Conservation (phyloP, 2,888 invertebrate genomes). For the Pedicia rivosa region DNA sequence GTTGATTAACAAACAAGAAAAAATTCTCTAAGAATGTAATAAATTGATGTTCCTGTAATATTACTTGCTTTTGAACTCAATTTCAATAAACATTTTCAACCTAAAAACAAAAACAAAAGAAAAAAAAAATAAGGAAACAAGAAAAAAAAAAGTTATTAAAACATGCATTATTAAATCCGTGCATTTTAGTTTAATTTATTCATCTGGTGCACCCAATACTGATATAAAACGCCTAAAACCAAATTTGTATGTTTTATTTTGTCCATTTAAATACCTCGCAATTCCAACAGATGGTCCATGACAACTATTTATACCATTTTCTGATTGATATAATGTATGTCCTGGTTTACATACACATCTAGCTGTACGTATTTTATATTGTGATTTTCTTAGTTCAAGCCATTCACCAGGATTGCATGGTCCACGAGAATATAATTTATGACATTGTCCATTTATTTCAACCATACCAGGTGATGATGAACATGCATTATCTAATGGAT, state of each 20-base stretch:
- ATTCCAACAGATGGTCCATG: conserved; percentile 44
- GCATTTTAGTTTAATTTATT: too few relatives aligned
- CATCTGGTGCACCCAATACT: too few relatives aligned
- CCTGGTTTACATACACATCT: conserved; percentile 58
- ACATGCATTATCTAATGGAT: conserved; percentile 31
- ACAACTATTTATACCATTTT: conserved; percentile 33
- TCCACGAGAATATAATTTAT: conserved; percentile 59
- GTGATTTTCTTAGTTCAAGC: conserved; percentile 39
- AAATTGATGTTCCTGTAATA: too few relatives aligned
- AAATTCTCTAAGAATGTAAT: too few relatives aligned
- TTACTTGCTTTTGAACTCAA: too few relatives aligned
- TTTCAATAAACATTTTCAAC: too few relatives aligned
- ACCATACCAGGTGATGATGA: conserved; percentile 44
- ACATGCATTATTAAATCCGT: too few relatives aligned
- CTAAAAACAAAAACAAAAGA: too few relatives aligned
- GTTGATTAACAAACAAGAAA: too few relatives aligned
- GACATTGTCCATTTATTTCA: conserved; percentile 50
- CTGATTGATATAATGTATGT: conserved; percentile 30
- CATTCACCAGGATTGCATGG: conserved; percentile 59
- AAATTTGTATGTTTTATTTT: conserved; percentile 19
- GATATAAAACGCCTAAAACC: conserved; percentile 11
- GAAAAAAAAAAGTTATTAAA: too few relatives aligned
- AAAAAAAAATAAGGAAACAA: too few relatives aligned
- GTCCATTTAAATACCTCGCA: conserved; percentile 45
- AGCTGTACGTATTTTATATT: conserved; percentile 28